Base-by-base conservation (phyloP, 2,113 vertebrate genomes). In the Ia io region DNA sequence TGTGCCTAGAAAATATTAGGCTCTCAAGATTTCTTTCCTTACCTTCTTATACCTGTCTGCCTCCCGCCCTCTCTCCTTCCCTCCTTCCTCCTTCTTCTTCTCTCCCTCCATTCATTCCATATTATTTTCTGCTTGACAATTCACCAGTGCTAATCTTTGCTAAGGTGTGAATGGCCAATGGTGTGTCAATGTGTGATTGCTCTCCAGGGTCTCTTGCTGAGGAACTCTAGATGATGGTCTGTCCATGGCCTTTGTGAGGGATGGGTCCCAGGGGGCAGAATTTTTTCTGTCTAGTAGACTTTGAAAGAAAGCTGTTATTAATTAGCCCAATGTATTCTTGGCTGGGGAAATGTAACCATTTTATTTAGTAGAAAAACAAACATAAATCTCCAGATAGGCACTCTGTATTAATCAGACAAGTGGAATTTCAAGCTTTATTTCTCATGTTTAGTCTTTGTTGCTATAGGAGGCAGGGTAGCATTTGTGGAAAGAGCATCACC, bases 301-400 rank as follows among this genome's bases (percentile, higher is more conserved):
- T 97, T 95, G 90, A 95, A 97, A 95, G 96, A 92, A 96, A 96
- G 95, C 97, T 97, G 97, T 95, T 97, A 95, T 97, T 97, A 97
- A 97, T 97, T 97, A 97, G 94, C 47, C 56, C 96, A 44, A 53
- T 95, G 96, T 97, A 97, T 95, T 96, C 92, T 97, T 97, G 97
- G 96, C 96, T 96, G 82, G 84, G 78, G 96, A 97, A 97, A 97
- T 95, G 78, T 94, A 95, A 95, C 95, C 96, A 97, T 97, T 93
- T 93, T 97, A 93, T 97, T 97, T 97, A 95, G 90, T 96, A 96
- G 92, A 93, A 97, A 97, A 97, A 96, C 97, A 97, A 97, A 96
- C 92, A 97, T 97, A 95, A 97, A 97, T 97, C 97, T 97, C 92
- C 73, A 90, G 92, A 93, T 95, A 97, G 96, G 73, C 97, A 88